A percentile compares a stretch with the other conserved stretches of the same genome.
These are phyloP conservation scores for Toxotes jaculatrix DNA, from an alignment of 2,113 vertebrate genomes.

Conservation along the genomic window DNA sequence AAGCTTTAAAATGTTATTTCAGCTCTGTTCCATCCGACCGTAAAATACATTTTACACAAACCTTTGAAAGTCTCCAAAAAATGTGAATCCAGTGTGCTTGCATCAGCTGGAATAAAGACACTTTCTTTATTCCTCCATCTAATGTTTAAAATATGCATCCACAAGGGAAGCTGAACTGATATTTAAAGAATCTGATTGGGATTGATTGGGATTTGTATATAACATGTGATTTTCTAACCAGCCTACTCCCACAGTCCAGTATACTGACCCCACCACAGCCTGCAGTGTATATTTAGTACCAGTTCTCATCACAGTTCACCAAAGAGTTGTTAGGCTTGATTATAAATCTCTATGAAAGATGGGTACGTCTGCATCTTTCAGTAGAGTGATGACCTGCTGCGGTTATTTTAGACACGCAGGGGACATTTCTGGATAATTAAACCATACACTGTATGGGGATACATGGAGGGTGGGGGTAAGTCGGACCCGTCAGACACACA, in stretches of 20 bases:
- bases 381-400: not conserved
- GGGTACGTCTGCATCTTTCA: not conserved
- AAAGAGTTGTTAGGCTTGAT: slow-evolving; percentile 1
- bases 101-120: slow-evolving; percentile 31
- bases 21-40: slow-evolving; percentile 37
- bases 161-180: not conserved
- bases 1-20: slow-evolving; percentile 52
- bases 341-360: not conserved
- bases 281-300: slow-evolving; percentile 10
- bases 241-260: slow-evolving; percentile 20
- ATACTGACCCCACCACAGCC: slow-evolving; percentile 14
- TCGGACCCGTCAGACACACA: too few relatives aligned
- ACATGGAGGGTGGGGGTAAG: not conserved
- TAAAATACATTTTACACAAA: slow-evolving; percentile 43
- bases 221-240: slow-evolving; percentile 36
- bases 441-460: not conserved
- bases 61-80: slow-evolving; percentile 36
- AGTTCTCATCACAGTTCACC: slow-evolving; percentile 23
- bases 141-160: slow-evolving; percentile 22
- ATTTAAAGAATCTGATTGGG: slow-evolving; percentile 38
- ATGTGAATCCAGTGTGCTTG: slow-evolving; percentile 8
- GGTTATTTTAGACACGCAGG: not conserved
- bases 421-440: slow-evolving; percentile 4
- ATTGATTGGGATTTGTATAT: slow-evolving; percentile 47
- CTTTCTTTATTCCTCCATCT: not conserved